Conservation (phyloP, 2,888 invertebrate genomes). For the Tetragnatha montana region DNA sequence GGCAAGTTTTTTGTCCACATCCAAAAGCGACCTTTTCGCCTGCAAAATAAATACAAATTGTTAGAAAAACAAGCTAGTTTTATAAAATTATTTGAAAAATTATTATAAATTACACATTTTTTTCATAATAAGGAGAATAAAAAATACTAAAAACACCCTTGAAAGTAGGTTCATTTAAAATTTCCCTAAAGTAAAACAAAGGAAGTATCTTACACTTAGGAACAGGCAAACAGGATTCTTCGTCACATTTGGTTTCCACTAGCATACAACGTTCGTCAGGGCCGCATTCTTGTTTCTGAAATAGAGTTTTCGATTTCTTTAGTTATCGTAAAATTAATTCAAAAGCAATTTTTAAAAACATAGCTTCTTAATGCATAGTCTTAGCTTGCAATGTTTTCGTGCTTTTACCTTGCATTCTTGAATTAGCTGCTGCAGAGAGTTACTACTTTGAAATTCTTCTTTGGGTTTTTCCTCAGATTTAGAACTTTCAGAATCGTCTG, state of each 20-base stretch:
- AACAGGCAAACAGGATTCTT: constrained; percentile 37
- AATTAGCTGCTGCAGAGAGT: constrained; percentile 47
- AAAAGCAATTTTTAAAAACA: neutral
- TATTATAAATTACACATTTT: neutral
- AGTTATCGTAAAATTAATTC: neutral
- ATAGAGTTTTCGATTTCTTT: neutral
- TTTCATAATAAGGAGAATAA: neutral
- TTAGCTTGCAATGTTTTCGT: neutral
- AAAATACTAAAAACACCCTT: neutral
- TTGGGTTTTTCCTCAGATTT: constrained; percentile 30
- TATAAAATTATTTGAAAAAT: neutral
- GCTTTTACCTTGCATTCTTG: constrained; percentile 61
- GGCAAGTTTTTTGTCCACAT: constrained; percentile 51
- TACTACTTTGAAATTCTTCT: constrained; percentile 14
- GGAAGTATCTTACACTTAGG: constrained; percentile 55
- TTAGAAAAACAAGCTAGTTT: too few relatives aligned
- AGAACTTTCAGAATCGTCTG: constrained; percentile 39
- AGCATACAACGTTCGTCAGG: constrained; percentile 60
- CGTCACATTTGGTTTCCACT: constrained; percentile 48
- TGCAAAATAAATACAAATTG: neutral
- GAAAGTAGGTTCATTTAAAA: neutral
- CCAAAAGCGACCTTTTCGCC: constrained; percentile 64
- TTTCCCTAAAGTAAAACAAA: neutral
- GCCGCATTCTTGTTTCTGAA: constrained; percentile 54
- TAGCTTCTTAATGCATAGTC: neutral